phyloP scores from a whole-genome alignment of 2,797 vertebrate species.

The Chelonia mydas region DNA sequence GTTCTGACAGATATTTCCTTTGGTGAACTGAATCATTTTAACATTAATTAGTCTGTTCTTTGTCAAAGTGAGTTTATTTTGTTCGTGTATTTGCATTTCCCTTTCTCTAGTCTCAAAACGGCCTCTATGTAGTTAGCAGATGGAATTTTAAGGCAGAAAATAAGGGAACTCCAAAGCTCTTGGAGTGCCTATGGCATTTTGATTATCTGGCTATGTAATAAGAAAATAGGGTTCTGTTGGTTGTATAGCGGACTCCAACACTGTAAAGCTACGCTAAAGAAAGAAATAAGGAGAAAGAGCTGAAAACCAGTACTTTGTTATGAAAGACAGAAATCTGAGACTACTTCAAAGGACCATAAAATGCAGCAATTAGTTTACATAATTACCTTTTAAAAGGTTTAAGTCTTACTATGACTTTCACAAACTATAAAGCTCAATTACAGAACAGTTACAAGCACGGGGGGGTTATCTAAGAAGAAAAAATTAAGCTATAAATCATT shows the following conservation, averaged over 20 bases:
- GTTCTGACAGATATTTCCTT: background rate
- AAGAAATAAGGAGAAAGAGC: constrained; percentile 26
- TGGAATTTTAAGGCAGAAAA: constrained; percentile 44
- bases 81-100: background rate
- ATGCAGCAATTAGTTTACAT: constrained; percentile 53
- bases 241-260: constrained; percentile 36
- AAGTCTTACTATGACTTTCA: constrained; percentile 24
- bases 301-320: constrained; percentile 65
- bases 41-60: background rate
- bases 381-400: constrained; percentile 48
- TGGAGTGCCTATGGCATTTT: constrained; percentile 44
- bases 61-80: background rate
- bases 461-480: background rate
- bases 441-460: background rate
- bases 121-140: background rate
- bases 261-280: constrained; percentile 37
- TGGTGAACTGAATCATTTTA: background rate
- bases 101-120: background rate
- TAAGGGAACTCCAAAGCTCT: constrained; percentile 20
- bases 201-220: constrained; percentile 63
- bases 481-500: background rate
- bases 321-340: constrained; percentile 61
- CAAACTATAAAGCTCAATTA: background rate
- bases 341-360: constrained; percentile 31
- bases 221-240: constrained; percentile 69